A percentile compares a stretch with the other conserved stretches of the same genome.
Conservation (phyloP, 1,140 invertebrate genomes). For the Macrobrachium rosenbergii region DNA sequence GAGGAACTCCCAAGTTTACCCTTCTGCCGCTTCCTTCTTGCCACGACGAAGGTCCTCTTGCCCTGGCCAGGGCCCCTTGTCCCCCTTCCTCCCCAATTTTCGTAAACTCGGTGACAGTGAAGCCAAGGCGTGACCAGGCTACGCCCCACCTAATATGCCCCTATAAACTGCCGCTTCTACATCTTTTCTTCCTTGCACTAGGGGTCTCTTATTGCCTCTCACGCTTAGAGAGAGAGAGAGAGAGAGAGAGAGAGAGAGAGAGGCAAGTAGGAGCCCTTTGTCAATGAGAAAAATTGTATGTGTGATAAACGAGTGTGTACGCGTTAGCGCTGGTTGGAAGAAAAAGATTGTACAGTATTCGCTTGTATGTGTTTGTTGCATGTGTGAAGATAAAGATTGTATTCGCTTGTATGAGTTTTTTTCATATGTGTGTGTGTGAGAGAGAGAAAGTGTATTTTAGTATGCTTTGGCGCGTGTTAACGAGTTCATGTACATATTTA, state of each 20-base stretch:
- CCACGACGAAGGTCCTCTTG: no score
- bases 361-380: neutral
- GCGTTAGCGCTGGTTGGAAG: no score
- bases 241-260: slow-evolving; percentile 29
- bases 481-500: neutral
- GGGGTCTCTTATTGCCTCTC: no score
- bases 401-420: neutral
- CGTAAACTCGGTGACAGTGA: no score
- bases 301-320: no score
- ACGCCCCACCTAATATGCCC: no score
- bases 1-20: no score
- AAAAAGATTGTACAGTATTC: neutral
- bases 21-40: no score
- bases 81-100: no score
- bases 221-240: neutral
- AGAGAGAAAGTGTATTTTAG: neutral
- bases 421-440: neutral
- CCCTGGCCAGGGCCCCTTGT: no score
- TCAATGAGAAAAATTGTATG: neutral
- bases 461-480: neutral
- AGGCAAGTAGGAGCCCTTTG: neutral
- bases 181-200: neutral
- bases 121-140: no score
- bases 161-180: neutral
- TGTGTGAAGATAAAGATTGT: neutral